Conservation (phyloP, 2,797 vertebrate genomes). For the Rhynchonycteris naso region DNA sequence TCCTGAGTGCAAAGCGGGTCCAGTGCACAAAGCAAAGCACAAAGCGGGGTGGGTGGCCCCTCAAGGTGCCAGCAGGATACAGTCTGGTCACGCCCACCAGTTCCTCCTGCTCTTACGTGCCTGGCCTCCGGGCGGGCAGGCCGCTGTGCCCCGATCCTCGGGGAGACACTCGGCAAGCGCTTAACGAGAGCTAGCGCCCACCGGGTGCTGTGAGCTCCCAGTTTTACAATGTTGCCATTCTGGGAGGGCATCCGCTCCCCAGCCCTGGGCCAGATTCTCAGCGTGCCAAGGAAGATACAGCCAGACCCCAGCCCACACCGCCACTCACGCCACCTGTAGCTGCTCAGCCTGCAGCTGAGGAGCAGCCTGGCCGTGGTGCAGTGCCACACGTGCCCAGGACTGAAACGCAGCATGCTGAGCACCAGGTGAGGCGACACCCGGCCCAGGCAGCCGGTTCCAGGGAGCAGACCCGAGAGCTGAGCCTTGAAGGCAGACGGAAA, state of each 20-base stretch:
- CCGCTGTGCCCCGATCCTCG: neutral
- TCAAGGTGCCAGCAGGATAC: accelerated
- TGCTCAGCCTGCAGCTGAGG: neutral
- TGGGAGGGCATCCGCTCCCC: neutral
- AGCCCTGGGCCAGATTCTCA: neutral
- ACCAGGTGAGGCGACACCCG: accelerated
- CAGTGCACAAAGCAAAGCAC: neutral
- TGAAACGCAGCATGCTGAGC: neutral
- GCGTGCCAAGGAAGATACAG: neutral
- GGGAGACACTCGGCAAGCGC: neutral
- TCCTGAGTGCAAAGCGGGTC: neutral
- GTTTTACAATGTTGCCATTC: neutral
- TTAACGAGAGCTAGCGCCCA: no score
- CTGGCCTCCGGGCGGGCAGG: accelerated
- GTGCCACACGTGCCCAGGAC: neutral
- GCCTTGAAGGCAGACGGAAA: neutral
- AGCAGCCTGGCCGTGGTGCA: neutral
- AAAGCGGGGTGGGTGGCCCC: accelerated
- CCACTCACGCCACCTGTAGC: neutral
- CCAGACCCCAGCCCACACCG: accelerated
- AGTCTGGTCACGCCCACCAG: accelerated
- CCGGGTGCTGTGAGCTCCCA: neutral
- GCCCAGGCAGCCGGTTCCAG: neutral
- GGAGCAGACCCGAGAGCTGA: neutral
- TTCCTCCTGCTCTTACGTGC: neutral